A percentile compares a stretch with the other conserved stretches of the same genome.
These are phyloP conservation scores for Vanessa atalanta DNA, from an alignment of 1,140 invertebrate genomes.

Conservation along the genomic window DNA sequence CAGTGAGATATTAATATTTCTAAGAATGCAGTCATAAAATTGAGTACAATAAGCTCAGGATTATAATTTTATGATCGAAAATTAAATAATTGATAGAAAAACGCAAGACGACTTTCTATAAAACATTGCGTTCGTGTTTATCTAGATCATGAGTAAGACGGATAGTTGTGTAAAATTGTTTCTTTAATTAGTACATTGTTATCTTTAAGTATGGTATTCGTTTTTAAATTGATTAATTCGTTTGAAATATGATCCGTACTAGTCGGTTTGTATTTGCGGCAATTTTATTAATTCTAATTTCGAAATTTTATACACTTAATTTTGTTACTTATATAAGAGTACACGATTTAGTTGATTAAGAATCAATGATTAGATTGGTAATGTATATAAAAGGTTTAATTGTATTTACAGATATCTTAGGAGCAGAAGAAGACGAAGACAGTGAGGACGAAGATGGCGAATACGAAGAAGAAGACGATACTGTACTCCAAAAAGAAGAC, in stretches of 20 bases:
- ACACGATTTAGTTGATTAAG: no score
- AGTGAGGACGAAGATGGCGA: constrained; percentile 61
- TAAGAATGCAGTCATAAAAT: no score
- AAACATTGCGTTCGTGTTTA: constrained; percentile 3
- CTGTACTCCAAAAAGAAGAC: constrained; percentile 36
- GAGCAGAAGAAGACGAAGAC: constrained; percentile 62
- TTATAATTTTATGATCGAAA: neutral
- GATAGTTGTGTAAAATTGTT: neutral
- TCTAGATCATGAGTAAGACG: neutral
- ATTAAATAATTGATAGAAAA: neutral
- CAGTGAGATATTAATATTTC: no score
- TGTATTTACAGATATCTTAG: constrained; percentile 66
- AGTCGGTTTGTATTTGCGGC: no score
- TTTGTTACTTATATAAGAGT: no score
- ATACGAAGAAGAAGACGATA: constrained; percentile 62
- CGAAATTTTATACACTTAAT: no score
- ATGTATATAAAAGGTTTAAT: constrained; percentile 3
- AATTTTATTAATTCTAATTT: no score
- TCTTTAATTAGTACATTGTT: neutral
- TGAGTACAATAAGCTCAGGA: no score
- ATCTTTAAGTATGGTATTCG: neutral
- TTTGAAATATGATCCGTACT: no score
- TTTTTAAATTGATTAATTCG: neutral
- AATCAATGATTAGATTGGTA: no score
- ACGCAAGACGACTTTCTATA: constrained; percentile 12